Percentiles rank a stretch among this genome's conserved stretches.
These are phyloP conservation scores for Papilio aristodemus DNA, from an alignment of 1,140 invertebrate genomes.

Conservation along the genomic window DNA sequence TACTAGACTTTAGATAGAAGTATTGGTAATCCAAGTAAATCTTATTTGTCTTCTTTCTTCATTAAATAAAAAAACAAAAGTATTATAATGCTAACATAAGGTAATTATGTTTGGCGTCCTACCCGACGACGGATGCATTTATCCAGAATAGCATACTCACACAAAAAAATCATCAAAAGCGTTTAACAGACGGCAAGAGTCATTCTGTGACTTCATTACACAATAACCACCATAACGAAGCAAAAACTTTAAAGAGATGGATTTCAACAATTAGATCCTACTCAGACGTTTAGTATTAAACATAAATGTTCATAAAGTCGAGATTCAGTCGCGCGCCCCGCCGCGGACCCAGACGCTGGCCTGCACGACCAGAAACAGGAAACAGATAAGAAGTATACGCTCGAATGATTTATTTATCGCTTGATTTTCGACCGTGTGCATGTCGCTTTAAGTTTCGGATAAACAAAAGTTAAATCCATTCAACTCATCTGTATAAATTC, in stretches of 20 bases:
- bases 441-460: conserved; percentile 34
- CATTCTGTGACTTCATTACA: neutral
- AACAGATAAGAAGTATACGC: conserved; percentile 28
- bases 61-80: too few relatives aligned
- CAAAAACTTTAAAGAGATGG: too few relatives aligned
- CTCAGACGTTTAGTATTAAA: neutral
- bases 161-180: too few relatives aligned
- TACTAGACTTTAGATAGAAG: too few relatives aligned
- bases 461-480: conserved; percentile 30
- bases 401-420: conserved; percentile 33
- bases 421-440: conserved; percentile 34
- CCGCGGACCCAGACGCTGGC: neutral
- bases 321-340: neutral
- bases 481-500: conserved; percentile 30
- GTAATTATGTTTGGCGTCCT: too few relatives aligned
- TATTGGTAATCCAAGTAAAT: too few relatives aligned
- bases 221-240: too few relatives aligned
- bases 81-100: too few relatives aligned
- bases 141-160: too few relatives aligned
- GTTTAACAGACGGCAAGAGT: too few relatives aligned
- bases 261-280: neutral
- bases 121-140: too few relatives aligned
- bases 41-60: too few relatives aligned
- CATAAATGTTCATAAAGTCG: conserved; percentile 19
- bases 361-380: conserved; percentile 30